Percentiles rank a stretch among this genome's conserved stretches.
Conservation (phyloP, 1,140 invertebrate genomes). For the Gryllus bimaculatus region DNA sequence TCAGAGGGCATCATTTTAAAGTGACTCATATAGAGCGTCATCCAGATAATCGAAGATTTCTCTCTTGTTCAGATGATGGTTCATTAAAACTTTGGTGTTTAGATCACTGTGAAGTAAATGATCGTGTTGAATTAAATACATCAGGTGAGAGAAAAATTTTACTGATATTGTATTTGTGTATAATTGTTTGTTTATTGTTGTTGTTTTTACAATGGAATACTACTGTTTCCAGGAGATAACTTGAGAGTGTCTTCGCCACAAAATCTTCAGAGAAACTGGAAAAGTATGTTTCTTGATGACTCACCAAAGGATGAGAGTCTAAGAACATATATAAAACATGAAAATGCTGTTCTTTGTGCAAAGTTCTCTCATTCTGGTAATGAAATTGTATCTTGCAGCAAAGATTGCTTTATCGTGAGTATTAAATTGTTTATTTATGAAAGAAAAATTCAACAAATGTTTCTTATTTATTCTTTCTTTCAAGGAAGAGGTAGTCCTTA, state of each 20-base stretch:
- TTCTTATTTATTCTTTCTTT: neutral
- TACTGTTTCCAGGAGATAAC: neutral
- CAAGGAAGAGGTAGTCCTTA: too few relatives aligned
- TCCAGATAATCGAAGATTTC: slow-evolving; percentile 28
- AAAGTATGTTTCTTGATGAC: slow-evolving; percentile 25
- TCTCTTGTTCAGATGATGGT: slow-evolving; percentile 32
- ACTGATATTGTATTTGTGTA: neutral
- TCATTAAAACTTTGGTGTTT: slow-evolving; percentile 32
- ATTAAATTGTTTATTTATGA: neutral
- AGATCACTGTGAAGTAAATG: neutral
- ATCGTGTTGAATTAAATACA: neutral
- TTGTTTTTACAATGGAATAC: neutral
- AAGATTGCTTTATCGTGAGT: slow-evolving; percentile 26
- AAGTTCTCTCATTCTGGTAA: slow-evolving; percentile 28
- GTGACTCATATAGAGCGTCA: slow-evolving; percentile 31
- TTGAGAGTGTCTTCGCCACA: slow-evolving; percentile 24
- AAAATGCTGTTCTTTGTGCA: slow-evolving; percentile 32
- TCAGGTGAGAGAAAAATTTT: neutral
- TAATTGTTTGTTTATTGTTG: neutral
- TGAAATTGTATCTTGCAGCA: slow-evolving; percentile 32
- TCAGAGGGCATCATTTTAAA: slow-evolving; percentile 27
- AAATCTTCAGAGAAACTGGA: slow-evolving; percentile 33
- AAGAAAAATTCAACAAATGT: neutral
- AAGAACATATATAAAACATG: slow-evolving; percentile 26
- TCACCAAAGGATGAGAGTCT: slow-evolving; percentile 30